Conservation (phyloP, 2,888 invertebrate genomes). For the Aleiodes alternator region DNA sequence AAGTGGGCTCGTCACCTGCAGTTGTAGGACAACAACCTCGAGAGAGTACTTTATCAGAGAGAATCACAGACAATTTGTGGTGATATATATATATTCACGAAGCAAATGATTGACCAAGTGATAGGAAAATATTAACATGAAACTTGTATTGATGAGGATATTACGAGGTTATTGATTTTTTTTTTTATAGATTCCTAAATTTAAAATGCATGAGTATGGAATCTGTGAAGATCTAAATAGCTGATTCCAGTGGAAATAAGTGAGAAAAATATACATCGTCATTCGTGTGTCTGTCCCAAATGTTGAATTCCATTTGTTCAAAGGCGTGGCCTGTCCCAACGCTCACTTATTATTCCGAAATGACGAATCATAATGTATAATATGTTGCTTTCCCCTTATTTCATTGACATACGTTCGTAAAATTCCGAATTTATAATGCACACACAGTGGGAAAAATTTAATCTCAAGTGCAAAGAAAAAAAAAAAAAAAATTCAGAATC, state of each 20-base stretch:
- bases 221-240: slow-evolving; percentile 4
- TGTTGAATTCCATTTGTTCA: slow-evolving; percentile 68
- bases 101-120: neutral
- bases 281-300: slow-evolving; percentile 68
- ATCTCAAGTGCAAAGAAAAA: too few species aligned
- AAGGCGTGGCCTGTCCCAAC: slow-evolving; percentile 66
- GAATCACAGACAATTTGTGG: neutral
- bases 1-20: slow-evolving; percentile 32
- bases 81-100: neutral
- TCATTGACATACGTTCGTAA: slow-evolving; percentile 32
- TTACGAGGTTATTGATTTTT: slow-evolving; percentile 2
- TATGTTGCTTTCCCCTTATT: slow-evolving; percentile 62
- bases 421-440: neutral
- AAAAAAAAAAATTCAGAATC: too few species aligned
- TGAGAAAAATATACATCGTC: slow-evolving; percentile 44
- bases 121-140: too few species aligned
- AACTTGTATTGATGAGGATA: neutral
- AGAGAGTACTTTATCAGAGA: neutral
- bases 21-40: slow-evolving; percentile 7
- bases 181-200: neutral
- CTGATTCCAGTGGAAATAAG: slow-evolving; percentile 22
- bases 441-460: neutral
- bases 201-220: slow-evolving; percentile 24
- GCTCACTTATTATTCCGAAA: slow-evolving; percentile 74
- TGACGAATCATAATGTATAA: slow-evolving; percentile 74